phyloP scores from a whole-genome alignment of 2,113 vertebrate genomes.

The Ardeotis arabs region DNA sequence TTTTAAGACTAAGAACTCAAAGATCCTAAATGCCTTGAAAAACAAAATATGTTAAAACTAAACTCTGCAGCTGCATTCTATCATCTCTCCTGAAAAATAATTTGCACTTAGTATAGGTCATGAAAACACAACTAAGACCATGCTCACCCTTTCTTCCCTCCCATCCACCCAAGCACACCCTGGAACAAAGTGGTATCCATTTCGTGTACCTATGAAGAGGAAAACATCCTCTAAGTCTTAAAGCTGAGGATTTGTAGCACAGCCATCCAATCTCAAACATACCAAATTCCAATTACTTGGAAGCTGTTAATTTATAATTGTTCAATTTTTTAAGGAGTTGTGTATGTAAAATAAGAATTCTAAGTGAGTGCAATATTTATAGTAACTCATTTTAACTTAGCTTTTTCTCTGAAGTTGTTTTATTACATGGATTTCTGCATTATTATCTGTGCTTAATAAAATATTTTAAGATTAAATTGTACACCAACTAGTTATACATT shows the following conservation, averaged over 20 bases:
- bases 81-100: conserved; percentile 5
- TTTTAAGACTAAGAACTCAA: conserved; percentile 95
- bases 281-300: conserved; percentile 11
- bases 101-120: neutral
- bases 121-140: neutral
- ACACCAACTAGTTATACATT: neutral
- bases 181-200: neutral
- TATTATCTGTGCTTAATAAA: conserved; percentile 78
- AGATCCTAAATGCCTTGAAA: conserved; percentile 85
- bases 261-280: neutral
- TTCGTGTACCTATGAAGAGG: neutral
- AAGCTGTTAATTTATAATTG: conserved; percentile 71
- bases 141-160: neutral
- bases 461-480: conserved; percentile 65
- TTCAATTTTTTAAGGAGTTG: conserved; percentile 61
- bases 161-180: neutral
- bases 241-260: neutral
- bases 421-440: conserved; percentile 58
- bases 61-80: conserved; percentile 17
- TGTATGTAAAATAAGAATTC: conserved; percentile 75
- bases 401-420: conserved; percentile 61
- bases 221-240: neutral
- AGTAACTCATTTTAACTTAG: conserved; percentile 65
- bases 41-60: conserved; percentile 86
- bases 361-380: conserved; percentile 93